A percentile compares a stretch with the other conserved stretches of the same genome.
Evolutionary conservation across 1,140 invertebrate genomes (phyloP).

Genomic region (Pseudobourletiella spinata): DNA sequence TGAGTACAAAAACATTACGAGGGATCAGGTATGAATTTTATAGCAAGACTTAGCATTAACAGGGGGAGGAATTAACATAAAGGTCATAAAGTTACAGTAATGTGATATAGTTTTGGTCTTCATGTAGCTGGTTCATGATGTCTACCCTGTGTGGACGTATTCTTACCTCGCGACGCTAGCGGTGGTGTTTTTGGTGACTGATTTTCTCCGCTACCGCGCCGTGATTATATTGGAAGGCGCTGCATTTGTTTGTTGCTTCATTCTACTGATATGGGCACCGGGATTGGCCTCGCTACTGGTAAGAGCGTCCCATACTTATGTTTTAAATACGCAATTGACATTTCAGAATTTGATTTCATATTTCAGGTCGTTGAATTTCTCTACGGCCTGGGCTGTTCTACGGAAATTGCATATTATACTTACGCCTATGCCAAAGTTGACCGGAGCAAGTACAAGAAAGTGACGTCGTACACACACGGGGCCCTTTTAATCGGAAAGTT

Average conservation of each 20-base stretch:
- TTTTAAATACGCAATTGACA: too few species aligned
- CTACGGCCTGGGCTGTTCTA: conserved; percentile 74
- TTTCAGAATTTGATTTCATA: not conserved
- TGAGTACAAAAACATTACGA: conserved; percentile 62
- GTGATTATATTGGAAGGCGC: conserved; percentile 61
- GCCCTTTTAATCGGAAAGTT: conserved; percentile 63
- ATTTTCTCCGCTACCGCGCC: conserved; percentile 75
- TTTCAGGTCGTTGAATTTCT: conserved; percentile 44
- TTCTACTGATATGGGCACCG: conserved; percentile 40
- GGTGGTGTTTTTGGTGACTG: conserved; percentile 69
- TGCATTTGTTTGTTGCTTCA: conserved; percentile 42
- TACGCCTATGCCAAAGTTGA: conserved; percentile 89
- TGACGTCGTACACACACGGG: conserved; percentile 64
- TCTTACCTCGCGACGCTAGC: conserved; percentile 61
- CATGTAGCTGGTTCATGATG: conserved; percentile 54
- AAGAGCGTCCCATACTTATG: conserved; percentile 5
- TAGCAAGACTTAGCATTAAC: not conserved
- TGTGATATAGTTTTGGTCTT: too few species aligned
- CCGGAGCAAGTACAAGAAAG: conserved; percentile 61
- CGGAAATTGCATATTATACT: conserved; percentile 84
- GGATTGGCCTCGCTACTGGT: conserved; percentile 17
- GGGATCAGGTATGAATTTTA: conserved; percentile 47
- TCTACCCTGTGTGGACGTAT: conserved; percentile 74
- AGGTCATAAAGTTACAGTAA: too few species aligned
- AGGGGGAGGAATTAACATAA: not conserved